Conservation (phyloP, 2,113 vertebrate species). For the Recurvirostra avosetta region DNA sequence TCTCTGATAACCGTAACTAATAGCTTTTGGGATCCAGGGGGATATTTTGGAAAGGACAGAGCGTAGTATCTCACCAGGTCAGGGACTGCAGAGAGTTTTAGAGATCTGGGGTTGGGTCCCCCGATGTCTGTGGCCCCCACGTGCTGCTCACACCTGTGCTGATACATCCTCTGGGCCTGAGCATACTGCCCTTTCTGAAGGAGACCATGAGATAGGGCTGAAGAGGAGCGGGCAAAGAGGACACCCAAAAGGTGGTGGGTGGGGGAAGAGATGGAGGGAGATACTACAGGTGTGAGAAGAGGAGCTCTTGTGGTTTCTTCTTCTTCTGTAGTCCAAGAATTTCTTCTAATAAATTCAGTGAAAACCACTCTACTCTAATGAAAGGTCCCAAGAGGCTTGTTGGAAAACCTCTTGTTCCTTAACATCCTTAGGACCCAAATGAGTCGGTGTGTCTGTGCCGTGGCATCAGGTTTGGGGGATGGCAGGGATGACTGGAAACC, state of each 20-base stretch:
- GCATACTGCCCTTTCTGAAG: neutral
- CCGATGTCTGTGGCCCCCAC: neutral
- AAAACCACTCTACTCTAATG: neutral
- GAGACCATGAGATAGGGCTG: neutral
- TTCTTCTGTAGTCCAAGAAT: neutral
- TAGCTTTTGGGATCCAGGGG: neutral
- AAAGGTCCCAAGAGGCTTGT: neutral
- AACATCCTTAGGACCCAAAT: neutral
- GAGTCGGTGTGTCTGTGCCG: rapidly evolving
- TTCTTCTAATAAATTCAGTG: neutral
- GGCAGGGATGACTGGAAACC: neutral
- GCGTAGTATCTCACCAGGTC: neutral
- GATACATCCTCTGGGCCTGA: neutral
- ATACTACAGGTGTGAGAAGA: neutral
- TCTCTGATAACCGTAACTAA: conserved; percentile 16
- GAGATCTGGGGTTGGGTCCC: neutral
- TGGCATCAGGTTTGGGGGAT: neutral
- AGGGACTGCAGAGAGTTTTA: neutral
- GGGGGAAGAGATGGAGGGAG: neutral
- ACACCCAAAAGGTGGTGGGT: neutral
- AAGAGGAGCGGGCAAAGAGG: neutral
- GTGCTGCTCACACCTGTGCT: neutral
- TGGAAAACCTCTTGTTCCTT: neutral
- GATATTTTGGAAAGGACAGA: neutral
- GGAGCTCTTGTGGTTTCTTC: neutral